Conservation (phyloP, 2,113 vertebrate genomes). For the Siniperca chuatsi region DNA sequence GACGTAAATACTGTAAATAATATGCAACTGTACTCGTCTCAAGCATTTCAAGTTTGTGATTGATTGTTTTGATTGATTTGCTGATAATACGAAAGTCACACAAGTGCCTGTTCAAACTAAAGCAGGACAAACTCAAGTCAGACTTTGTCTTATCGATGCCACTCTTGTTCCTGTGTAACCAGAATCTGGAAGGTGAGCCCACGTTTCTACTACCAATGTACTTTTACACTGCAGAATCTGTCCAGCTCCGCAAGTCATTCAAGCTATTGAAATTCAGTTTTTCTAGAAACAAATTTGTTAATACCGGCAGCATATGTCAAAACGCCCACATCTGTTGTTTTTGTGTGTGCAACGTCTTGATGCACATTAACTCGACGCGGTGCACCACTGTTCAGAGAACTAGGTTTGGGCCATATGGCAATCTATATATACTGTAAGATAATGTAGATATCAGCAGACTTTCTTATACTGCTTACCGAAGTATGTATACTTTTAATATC, state of each 20-base stretch:
- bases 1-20: slow-evolving; percentile 60
- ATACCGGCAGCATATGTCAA: background rate
- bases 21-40: slow-evolving; percentile 16
- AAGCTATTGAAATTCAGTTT: background rate
- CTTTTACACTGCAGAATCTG: background rate
- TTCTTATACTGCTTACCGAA: too few species aligned
- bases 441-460: too few species aligned
- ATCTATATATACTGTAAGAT: too few species aligned
- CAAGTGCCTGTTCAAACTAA: slow-evolving; percentile 63
- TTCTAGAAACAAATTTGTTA: background rate
- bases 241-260: slow-evolving; percentile 6
- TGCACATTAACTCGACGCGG: too few species aligned
- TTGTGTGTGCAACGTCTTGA: background rate
- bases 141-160: background rate
- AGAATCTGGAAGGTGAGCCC: slow-evolving; percentile 51
- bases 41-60: slow-evolving; percentile 15
- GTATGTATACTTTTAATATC: too few species aligned
- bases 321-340: background rate
- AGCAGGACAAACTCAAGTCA: slow-evolving; percentile 12
- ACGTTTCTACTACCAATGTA: slow-evolving; percentile 25
- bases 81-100: slow-evolving; percentile 12
- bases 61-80: slow-evolving; percentile 1
- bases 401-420: background rate
- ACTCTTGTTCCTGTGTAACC: slow-evolving; percentile 22
- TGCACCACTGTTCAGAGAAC: background rate